These are phyloP conservation scores for Papilio dardanus DNA, from an alignment of 1,140 invertebrate species.

Conservation along the genomic window DNA sequence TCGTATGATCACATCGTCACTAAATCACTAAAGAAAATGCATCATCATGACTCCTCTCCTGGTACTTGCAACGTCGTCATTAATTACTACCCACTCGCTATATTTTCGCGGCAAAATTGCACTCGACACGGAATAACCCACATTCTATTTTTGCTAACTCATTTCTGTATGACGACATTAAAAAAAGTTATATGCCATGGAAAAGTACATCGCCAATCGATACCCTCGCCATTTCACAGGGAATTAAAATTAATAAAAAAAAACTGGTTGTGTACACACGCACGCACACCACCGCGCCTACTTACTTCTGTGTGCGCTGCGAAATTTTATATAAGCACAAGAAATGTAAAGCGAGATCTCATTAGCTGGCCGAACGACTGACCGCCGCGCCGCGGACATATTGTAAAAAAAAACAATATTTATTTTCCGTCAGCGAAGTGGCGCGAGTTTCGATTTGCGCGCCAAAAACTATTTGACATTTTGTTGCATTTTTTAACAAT, in stretches of 20 bases:
- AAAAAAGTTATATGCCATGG: neutral
- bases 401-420: constrained; percentile 37
- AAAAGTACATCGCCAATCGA: constrained; percentile 27
- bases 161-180: constrained; percentile 10
- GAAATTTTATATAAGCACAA: constrained; percentile 46
- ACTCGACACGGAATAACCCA: neutral
- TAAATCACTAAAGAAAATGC: neutral
- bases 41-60: neutral
- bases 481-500: neutral
- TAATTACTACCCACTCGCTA: neutral
- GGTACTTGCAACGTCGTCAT: neutral
- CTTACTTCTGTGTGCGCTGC: constrained; percentile 39
- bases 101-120: neutral
- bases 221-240: constrained; percentile 13
- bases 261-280: constrained; percentile 34
- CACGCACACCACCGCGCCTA: neutral
- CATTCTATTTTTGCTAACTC: constrained; percentile 6
- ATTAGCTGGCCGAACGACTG: constrained; percentile 42
- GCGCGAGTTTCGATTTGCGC: constrained; percentile 24
- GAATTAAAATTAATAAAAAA: constrained; percentile 5
- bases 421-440: constrained; percentile 27
- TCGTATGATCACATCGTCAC: neutral
- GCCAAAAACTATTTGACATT: constrained; percentile 4
- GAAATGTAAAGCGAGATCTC: constrained; percentile 39
- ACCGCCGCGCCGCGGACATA: constrained; percentile 34